A percentile compares a stretch with the other conserved stretches of the same genome.
Evolutionary conservation across 2,113 vertebrate species (phyloP).

Genomic region (Paradoxurus hermaphroditus): DNA sequence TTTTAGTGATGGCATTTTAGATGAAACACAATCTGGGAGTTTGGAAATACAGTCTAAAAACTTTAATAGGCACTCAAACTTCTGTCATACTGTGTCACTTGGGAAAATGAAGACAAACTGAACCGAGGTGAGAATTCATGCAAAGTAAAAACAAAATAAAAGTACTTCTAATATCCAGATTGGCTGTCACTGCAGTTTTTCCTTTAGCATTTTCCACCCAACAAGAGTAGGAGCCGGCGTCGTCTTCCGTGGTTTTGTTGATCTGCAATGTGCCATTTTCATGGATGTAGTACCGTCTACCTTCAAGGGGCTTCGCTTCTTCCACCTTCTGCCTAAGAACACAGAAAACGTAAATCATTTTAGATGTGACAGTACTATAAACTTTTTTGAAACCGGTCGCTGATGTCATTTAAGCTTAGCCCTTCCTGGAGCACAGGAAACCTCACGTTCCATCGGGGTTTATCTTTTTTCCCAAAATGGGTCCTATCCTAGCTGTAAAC

Average conservation of each 20-base stretch:
- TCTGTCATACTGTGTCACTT: not conserved
- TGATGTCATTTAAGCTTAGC: not conserved
- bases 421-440: not conserved
- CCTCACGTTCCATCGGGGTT: not conserved
- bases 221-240: conserved; percentile 91
- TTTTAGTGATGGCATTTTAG: not conserved
- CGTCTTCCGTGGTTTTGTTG: conserved; percentile 79
- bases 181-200: conserved; percentile 86
- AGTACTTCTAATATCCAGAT: conserved; percentile 92
- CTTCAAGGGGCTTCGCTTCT: conserved; percentile 81
- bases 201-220: conserved; percentile 90
- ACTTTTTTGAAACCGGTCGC: rapidly evolving
- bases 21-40: not conserved
- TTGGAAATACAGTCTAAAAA: not conserved
- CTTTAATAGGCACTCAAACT: rapidly evolving
- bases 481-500: not conserved
- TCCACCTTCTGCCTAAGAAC: conserved; percentile 89
- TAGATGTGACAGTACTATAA: not conserved
- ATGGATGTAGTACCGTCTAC: conserved; percentile 79
- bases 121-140: not conserved
- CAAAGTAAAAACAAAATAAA: not conserved
- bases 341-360: not conserved
- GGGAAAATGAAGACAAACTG: not conserved
- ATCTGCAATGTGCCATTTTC: conserved; percentile 92
- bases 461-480: not conserved